Evolutionary conservation across 2,797 vertebrate species (phyloP).

Genomic region (Buphagus erythrorhynchus): DNA sequence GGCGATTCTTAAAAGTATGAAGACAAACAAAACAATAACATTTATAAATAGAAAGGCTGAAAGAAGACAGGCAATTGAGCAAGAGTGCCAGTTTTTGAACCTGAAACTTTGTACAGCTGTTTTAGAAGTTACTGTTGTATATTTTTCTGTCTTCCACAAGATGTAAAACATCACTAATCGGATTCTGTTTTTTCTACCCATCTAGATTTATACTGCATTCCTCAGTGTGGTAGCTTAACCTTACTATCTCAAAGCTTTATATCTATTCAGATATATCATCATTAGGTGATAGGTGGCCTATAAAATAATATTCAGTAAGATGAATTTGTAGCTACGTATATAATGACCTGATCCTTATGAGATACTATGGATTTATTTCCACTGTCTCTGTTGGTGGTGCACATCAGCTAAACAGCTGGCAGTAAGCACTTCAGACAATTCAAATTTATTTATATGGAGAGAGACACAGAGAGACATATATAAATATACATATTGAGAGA

Average conservation of each 20-base stretch:
- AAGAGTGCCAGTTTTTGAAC: not conserved
- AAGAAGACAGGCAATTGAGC: not conserved
- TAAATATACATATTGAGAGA: not conserved
- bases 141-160: not conserved
- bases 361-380: not conserved
- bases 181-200: not conserved
- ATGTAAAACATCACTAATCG: not conserved
- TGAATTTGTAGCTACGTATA: not conserved
- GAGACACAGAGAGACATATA: not conserved
- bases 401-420: not conserved
- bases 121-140: not conserved
- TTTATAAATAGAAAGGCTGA: not conserved
- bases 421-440: not conserved
- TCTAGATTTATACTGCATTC: constrained; percentile 15
- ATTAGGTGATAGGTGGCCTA: not conserved
- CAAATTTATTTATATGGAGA: not conserved
- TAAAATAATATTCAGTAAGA: not conserved
- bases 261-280: not conserved
- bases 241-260: not conserved
- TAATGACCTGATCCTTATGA: not conserved
- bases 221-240: not conserved
- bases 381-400: not conserved
- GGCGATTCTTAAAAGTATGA: not conserved
- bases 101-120: not conserved
- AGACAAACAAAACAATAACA: not conserved